phyloP scores from a whole-genome alignment of 2,113 vertebrate genomes.

The Nycticryphes semicollaris region DNA sequence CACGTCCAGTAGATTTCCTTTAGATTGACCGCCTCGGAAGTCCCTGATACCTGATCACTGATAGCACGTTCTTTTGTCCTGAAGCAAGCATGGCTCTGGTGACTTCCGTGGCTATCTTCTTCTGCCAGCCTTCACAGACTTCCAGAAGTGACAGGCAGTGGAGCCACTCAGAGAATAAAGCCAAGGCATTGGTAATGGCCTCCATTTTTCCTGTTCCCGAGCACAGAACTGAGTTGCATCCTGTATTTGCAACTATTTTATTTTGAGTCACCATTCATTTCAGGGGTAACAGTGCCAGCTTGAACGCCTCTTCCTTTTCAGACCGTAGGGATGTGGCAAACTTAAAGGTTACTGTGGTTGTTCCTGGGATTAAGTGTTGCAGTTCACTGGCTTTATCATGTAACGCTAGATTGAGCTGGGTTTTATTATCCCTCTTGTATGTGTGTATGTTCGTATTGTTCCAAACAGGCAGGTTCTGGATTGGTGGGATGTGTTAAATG shows the following conservation, averaged over 20 bases:
- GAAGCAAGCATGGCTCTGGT: background rate
- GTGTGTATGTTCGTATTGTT: background rate
- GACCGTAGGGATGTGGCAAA: background rate
- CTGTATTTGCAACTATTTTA: background rate
- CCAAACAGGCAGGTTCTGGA: background rate
- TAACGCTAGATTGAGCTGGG: background rate
- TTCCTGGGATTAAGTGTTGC: background rate
- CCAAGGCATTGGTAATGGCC: background rate
- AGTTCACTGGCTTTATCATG: background rate
- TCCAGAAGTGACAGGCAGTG: background rate
- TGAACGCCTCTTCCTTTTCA: background rate
- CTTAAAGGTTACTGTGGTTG: background rate
- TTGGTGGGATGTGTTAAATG: background rate
- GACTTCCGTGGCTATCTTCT: background rate
- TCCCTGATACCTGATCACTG: background rate
- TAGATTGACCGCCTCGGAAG: background rate
- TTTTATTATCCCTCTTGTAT: rapidly evolving
- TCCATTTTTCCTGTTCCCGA: background rate
- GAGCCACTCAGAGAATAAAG: background rate
- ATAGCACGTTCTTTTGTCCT: background rate
- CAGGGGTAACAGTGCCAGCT: background rate
- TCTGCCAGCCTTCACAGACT: background rate
- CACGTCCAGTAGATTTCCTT: background rate
- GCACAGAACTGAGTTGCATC: background rate
- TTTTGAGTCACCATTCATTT: background rate